Evolutionary conservation across 2,888 invertebrate genomes (phyloP), one percentile per base, ranked within the genome.

Genomic region (Drosophila subquinaria): DNA sequence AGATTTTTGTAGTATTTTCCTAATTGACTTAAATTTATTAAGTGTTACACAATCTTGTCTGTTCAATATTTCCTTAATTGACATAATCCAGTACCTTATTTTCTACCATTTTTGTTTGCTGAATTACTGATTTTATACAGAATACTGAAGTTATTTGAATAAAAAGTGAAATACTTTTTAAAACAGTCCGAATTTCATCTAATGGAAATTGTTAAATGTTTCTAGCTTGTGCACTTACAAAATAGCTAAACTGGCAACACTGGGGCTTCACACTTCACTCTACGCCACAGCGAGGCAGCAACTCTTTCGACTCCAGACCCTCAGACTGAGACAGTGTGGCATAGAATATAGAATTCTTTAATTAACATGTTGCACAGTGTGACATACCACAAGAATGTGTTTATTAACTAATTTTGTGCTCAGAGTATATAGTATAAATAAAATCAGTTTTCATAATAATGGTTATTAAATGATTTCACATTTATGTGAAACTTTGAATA

Each of bases 311-410:
- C 65, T 45, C 45, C 45, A 36, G 64, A 35, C 40, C 4, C 55
- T 45, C 17, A 27, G 64, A 27, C 40, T 5, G 45, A 57, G 27
- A 43, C 30, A 43, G 35, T 66, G 51, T 20, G 40, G 50, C 48
- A 50, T 40, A 53, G 40, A 40, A 33, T 48, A 33, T 43, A 57
- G 61, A 52, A 68, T 53, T 55, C 56, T 63, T 68, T 68, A 75
- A 75, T 79, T 79, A 76, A 68, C 76, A 76, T 61, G 60, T 69
- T 59, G 69, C 69, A 69, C 69, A 69, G 65, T 69, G 69, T 59
- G 48, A 38, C 43, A 45, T 10, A 4, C 30, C 45, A n/a, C 47
- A 38, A 38, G 10, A 56, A 56, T 59, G 57, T 38, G 47, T 48
- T 47, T 36, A 38, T 57, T 47, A 36, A 27, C 57, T 36, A 47